Evolutionary conservation across 2,888 invertebrate species (phyloP).

Genomic region (Nemurella pictetii): DNA sequence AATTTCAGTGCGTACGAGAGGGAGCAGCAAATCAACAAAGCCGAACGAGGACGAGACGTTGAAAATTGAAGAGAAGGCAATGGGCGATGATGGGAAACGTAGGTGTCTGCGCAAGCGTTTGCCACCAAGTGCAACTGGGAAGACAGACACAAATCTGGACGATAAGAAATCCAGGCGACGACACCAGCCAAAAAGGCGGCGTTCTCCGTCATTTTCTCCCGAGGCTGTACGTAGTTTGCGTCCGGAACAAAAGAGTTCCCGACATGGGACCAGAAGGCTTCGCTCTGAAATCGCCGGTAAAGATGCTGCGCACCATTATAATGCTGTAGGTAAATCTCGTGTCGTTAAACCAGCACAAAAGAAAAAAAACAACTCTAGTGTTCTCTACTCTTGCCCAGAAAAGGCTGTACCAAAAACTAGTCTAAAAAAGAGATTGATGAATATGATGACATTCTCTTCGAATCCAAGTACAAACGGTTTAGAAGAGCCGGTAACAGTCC

Average conservation of each 20-base stretch:
- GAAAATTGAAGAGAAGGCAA: too few relatives aligned
- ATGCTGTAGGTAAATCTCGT: neutral
- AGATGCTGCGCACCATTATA: neutral
- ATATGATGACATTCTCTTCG: neutral
- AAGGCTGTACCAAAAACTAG: neutral
- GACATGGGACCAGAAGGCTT: neutral
- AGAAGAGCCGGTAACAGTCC: slow-evolving; percentile 45
- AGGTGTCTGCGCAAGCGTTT: neutral
- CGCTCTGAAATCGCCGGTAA: neutral
- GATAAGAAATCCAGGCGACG: too few relatives aligned
- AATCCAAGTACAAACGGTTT: neutral
- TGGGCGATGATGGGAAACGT: too few relatives aligned
- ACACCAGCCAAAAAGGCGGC: too few relatives aligned
- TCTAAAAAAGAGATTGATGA: neutral
- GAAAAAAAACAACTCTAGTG: neutral
- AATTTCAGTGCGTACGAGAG: neutral
- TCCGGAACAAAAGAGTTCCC: neutral
- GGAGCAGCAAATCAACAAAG: neutral
- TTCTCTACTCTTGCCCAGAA: neutral
- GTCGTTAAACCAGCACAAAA: neutral
- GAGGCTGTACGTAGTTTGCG: neutral
- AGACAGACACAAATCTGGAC: too few relatives aligned
- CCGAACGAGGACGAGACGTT: neutral
- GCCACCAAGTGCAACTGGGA: neutral
- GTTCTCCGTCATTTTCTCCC: neutral